Conservation (phyloP, 2,113 vertebrate genomes). For the Seriola rivoliana region DNA sequence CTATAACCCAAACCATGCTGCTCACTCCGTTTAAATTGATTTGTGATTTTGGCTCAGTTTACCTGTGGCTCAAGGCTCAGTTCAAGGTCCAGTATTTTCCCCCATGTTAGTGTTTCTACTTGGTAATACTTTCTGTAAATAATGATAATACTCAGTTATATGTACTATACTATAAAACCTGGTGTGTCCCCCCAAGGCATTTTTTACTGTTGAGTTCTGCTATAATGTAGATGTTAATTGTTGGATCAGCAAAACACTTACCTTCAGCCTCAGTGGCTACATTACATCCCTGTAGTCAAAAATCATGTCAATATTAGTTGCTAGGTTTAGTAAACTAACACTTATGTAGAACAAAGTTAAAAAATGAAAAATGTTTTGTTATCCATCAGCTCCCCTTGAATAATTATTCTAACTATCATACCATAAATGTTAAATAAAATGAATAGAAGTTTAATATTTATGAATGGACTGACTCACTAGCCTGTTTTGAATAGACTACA, state of each 20-base stretch:
- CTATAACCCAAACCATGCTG: neutral
- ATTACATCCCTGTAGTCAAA: neutral
- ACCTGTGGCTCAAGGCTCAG: conserved; percentile 24
- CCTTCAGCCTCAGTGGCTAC: neutral
- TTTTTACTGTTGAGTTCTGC: neutral
- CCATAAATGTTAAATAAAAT: conserved; percentile 1
- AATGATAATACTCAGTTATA: neutral
- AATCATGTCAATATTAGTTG: neutral
- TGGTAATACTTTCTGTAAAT: neutral
- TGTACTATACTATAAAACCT: conserved; percentile 4
- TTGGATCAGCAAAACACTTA: neutral
- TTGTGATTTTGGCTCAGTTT: conserved; percentile 20
- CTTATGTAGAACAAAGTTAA: neutral
- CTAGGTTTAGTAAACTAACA: neutral
- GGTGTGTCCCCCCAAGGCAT: neutral
- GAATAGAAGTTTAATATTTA: too few species aligned
- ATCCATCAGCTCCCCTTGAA: neutral
- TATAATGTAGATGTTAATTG: neutral
- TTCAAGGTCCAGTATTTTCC: conserved; percentile 1
- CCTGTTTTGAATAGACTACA: conserved; percentile 5
- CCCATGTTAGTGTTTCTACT: neutral
- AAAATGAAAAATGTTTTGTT: neutral
- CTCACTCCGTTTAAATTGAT: conserved; percentile 33
- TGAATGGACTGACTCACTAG: neutral
- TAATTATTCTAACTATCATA: neutral